phyloP scores from a whole-genome alignment of 2,888 invertebrate species.

The Dexiosoma caninum region DNA sequence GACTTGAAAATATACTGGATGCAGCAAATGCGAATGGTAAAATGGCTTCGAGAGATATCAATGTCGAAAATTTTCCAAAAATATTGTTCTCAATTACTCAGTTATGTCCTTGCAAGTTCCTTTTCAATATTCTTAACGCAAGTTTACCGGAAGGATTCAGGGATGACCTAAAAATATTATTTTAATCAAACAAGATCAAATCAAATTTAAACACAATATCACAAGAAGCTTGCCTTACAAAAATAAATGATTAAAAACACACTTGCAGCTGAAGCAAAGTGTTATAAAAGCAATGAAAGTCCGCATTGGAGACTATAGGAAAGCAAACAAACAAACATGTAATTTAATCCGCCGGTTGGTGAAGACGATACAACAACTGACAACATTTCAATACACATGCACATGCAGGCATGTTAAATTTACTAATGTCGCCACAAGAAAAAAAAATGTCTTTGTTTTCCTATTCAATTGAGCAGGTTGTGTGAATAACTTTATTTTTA shows the following conservation, averaged over 20 bases:
- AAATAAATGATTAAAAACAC: slow-evolving; percentile 37
- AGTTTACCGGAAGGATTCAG: neutral
- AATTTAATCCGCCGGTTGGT: slow-evolving; percentile 47
- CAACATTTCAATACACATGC: too few species aligned
- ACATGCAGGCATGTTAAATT: neutral
- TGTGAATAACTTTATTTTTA: slow-evolving; percentile 13
- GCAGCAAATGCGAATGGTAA: too few species aligned
- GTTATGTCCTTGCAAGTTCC: too few species aligned
- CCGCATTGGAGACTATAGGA: neutral
- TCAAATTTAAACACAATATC: slow-evolving; percentile 41
- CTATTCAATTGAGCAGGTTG: slow-evolving; percentile 29
- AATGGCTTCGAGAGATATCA: too few species aligned
- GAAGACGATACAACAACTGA: neutral
- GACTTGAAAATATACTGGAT: too few species aligned
- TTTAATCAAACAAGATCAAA: slow-evolving; percentile 14
- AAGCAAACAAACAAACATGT: slow-evolving; percentile 33
- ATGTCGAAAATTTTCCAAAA: too few species aligned
- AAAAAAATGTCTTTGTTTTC: neutral
- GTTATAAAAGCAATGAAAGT: neutral
- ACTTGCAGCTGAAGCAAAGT: slow-evolving; percentile 24
- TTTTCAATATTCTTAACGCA: too few species aligned
- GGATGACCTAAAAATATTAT: neutral
- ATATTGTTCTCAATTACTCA: too few species aligned
- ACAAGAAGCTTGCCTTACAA: slow-evolving; percentile 44
- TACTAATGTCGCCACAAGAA: neutral